Percentiles rank a stretch among this genome's conserved stretches.
phyloP scores from a whole-genome alignment of 1,140 invertebrate genomes.

The Pseudomyrmex flavicornis region DNA sequence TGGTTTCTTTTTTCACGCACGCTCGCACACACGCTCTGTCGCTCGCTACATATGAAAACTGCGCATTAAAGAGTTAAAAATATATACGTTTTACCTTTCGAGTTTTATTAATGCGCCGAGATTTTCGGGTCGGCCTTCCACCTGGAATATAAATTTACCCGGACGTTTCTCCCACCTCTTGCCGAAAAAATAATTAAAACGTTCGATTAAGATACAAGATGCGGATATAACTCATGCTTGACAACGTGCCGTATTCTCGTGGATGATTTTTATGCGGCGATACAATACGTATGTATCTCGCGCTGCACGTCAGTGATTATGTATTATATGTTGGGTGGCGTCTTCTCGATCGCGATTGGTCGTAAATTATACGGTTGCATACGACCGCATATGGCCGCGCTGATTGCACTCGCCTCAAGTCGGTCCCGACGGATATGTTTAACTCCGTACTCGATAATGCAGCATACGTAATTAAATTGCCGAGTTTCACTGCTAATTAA shows the following conservation, averaged over 20 bases:
- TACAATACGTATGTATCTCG: slow-evolving; percentile 59
- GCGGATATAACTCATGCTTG: slow-evolving; percentile 57
- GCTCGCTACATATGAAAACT: not conserved
- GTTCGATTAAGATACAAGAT: slow-evolving; percentile 61
- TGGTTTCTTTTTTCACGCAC: not conserved
- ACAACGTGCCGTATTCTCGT: slow-evolving; percentile 50
- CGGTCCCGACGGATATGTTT: slow-evolving; percentile 58
- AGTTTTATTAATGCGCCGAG: slow-evolving; percentile 57
- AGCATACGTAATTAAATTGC: slow-evolving; percentile 61
- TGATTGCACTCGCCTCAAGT: slow-evolving; percentile 59
- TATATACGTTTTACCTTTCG: slow-evolving; percentile 21
- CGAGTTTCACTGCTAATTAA: slow-evolving; percentile 59
- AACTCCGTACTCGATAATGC: slow-evolving; percentile 57
- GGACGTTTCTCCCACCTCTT: slow-evolving; percentile 51
- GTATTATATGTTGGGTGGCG: slow-evolving; percentile 61
- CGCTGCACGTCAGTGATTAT: slow-evolving; percentile 55
- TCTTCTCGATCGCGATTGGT: slow-evolving; percentile 60
- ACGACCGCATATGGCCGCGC: slow-evolving; percentile 55
- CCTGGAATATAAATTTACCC: slow-evolving; percentile 57
- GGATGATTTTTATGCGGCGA: slow-evolving; percentile 58
- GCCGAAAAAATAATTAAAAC: slow-evolving; percentile 61
- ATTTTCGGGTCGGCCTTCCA: slow-evolving; percentile 54
- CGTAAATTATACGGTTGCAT: slow-evolving; percentile 57
- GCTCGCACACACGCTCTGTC: not conserved
- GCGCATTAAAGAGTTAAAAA: slow-evolving; percentile 25